Evolutionary conservation across 1,140 invertebrate species (phyloP).

Genomic region (Microvelia longipes): DNA sequence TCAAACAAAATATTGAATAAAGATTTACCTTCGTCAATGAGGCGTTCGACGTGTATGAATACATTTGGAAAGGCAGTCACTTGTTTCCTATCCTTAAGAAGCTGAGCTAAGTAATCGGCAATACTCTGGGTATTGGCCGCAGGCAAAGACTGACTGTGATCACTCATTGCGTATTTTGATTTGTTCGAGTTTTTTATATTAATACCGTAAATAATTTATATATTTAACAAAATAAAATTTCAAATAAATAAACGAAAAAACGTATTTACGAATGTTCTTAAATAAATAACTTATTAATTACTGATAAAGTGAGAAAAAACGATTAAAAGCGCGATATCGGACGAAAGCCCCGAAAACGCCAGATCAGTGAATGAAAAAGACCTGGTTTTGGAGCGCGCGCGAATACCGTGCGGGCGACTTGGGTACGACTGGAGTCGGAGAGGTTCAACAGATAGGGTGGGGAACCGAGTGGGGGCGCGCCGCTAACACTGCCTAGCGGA

Average conservation of each 20-base stretch:
- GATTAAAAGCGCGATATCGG: not conserved
- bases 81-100: constrained; percentile 99
- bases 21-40: constrained; percentile 94
- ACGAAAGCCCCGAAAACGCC: not conserved
- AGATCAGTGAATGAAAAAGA: not conserved
- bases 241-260: not conserved
- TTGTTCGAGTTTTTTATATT: not conserved
- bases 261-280: not conserved
- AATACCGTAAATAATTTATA: not conserved
- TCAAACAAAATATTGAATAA: not conserved
- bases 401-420: not conserved
- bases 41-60: constrained; percentile 96
- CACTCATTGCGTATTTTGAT: constrained; percentile 8
- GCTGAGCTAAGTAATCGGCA: constrained; percentile 98
- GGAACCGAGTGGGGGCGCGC: no score
- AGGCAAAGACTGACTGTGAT: constrained; percentile 1
- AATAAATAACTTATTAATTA: no score
- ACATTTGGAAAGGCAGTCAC: constrained; percentile 97
- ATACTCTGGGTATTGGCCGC: constrained; percentile 62
- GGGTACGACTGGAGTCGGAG: not conserved
- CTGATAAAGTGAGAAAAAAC: not conserved
- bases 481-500: not conserved
- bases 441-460: not conserved
- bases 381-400: not conserved
- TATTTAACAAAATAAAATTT: not conserved